Conservation (phyloP, 2,113 vertebrate species). For the Oenanthe melanoleuca region DNA sequence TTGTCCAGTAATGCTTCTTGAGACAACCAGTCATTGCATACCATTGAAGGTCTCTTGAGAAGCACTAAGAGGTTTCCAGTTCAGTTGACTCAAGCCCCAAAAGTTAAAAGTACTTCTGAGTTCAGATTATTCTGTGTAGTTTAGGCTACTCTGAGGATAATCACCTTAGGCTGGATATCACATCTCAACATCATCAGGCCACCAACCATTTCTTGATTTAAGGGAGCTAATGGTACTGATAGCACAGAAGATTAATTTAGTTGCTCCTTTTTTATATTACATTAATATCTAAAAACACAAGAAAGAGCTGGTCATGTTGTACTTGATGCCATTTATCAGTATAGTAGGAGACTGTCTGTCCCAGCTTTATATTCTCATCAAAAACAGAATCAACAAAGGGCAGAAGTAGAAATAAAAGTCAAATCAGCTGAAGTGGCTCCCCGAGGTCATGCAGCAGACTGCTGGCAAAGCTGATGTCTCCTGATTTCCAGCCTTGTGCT, state of each 20-base stretch:
- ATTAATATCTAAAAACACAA: not conserved
- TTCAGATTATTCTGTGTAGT: not conserved
- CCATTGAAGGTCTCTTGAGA: not conserved
- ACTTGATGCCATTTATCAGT: not conserved
- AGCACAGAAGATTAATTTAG: not conserved
- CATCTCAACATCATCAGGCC: not conserved
- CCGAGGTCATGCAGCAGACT: not conserved
- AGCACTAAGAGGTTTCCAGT: not conserved
- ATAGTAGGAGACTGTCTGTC: not conserved
- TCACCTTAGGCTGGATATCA: not conserved
- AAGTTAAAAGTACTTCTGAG: not conserved
- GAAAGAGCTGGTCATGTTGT: not conserved
- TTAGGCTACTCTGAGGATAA: not conserved
- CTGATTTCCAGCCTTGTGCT: not conserved
- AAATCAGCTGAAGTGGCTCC: not conserved
- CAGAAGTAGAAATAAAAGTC: not conserved
- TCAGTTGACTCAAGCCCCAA: not conserved
- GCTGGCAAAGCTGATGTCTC: not conserved
- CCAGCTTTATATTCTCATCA: not conserved
- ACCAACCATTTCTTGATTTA: not conserved
- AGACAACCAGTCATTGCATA: not conserved
- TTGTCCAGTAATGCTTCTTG: not conserved
- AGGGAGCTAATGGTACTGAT: not conserved
- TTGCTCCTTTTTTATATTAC: not conserved
- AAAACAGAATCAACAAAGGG: not conserved